phyloP scores from a whole-genome alignment of 2,797 vertebrate genomes.

The Prionace glauca region DNA sequence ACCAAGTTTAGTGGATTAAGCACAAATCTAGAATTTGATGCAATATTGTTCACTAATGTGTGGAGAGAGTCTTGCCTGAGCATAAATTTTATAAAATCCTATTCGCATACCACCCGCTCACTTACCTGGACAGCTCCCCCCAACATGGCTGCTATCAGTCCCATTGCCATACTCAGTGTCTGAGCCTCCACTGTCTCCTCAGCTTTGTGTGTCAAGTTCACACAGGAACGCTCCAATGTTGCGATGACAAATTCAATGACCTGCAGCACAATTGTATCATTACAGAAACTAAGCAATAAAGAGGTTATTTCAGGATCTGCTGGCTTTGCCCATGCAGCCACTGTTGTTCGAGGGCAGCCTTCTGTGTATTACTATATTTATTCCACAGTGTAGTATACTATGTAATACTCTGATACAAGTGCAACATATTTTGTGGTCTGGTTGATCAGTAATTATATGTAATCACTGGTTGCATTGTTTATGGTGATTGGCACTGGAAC shows the following conservation, averaged over 20 bases:
- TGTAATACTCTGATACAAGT: not conserved
- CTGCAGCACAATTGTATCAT: slow-evolving; percentile 53
- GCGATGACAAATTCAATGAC: slow-evolving; percentile 74
- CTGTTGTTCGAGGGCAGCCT: no score
- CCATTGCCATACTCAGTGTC: slow-evolving; percentile 84
- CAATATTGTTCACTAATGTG: not conserved
- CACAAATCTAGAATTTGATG: not conserved
- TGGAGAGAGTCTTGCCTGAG: not conserved
- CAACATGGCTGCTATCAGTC: slow-evolving; percentile 76
- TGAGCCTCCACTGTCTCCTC: slow-evolving; percentile 65
- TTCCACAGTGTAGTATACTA: not conserved
- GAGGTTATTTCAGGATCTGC: not conserved
- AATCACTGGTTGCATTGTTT: not conserved
- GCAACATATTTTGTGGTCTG: not conserved
- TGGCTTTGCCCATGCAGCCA: not conserved
- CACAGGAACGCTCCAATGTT: slow-evolving; percentile 71
- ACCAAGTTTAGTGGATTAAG: not conserved
- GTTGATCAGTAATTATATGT: not conserved
- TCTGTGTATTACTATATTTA: not conserved
- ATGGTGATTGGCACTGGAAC: not conserved
- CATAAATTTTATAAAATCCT: not conserved
- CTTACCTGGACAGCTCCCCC: slow-evolving; percentile 72
- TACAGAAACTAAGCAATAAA: slow-evolving; percentile 10
- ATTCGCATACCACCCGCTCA: not conserved
- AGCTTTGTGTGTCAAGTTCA: slow-evolving; percentile 49